Percentiles rank a stretch among this genome's conserved stretches.
These are phyloP conservation scores for Meganola albula DNA, from an alignment of 2,888 invertebrate genomes.

Conservation along the genomic window DNA sequence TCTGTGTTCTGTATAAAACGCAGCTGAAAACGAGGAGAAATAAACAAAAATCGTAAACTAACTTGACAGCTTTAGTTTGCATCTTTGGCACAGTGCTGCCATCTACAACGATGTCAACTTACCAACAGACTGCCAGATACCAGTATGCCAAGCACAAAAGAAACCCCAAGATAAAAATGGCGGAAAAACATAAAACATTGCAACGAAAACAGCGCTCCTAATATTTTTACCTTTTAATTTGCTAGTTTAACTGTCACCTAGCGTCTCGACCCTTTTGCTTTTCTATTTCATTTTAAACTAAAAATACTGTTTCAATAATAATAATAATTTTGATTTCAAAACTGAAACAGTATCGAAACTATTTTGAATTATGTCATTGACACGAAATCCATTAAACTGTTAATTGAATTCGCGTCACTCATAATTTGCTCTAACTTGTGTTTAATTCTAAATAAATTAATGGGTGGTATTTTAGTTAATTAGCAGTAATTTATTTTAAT, in stretches of 20 bases:
- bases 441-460: no score
- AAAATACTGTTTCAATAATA: no score
- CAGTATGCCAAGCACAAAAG: constrained; percentile 38
- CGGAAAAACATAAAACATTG: constrained; percentile 31
- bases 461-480: no score
- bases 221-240: constrained; percentile 47
- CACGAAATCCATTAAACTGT: no score
- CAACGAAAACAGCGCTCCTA: constrained; percentile 31
- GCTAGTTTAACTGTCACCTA: constrained; percentile 25
- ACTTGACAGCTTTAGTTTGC: constrained; percentile 22
- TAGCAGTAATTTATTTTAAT: no score
- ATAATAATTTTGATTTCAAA: no score
- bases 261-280: constrained; percentile 30
- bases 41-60: not conserved
- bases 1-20: no score
- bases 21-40: constrained; percentile 4
- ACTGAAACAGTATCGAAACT: no score
- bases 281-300: no score
- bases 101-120: constrained; percentile 27
- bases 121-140: constrained; percentile 35
- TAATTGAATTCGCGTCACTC: no score
- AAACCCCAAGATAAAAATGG: constrained; percentile 38
- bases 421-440: no score
- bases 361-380: no score
- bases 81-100: constrained; percentile 31